These are phyloP conservation scores for Drosophila merina DNA, from an alignment of 2,888 invertebrate species.

Conservation along the genomic window DNA sequence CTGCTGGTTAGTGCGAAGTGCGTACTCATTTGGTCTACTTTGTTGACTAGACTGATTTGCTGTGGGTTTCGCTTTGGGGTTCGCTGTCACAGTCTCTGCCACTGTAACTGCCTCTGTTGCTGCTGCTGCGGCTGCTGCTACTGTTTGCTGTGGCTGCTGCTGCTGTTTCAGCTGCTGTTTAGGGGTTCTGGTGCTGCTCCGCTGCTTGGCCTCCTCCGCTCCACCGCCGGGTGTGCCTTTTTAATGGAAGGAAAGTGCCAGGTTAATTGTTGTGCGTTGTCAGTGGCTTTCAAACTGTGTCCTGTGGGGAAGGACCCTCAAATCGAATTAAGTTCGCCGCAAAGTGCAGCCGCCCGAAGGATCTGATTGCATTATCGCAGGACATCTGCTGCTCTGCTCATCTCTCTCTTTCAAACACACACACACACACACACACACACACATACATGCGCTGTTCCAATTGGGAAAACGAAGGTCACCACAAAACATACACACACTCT, in stretches of 20 bases:
- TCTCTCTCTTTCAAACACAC: background rate
- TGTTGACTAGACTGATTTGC: conserved; percentile 68
- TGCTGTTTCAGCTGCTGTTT: background rate
- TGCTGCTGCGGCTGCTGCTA: background rate
- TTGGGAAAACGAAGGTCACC: conserved; percentile 75
- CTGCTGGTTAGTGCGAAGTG: conserved; percentile 37
- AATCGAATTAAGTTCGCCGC: conserved; percentile 28
- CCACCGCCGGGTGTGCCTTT: conserved; percentile 3
- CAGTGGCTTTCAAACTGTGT: conserved; percentile 27
- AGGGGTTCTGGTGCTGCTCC: background rate
- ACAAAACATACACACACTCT: conserved; percentile 26
- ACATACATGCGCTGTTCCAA: conserved; percentile 27
- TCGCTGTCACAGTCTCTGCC: background rate
- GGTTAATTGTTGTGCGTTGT: background rate
- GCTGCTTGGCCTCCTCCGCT: conserved; percentile 2
- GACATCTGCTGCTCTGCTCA: conserved; percentile 13
- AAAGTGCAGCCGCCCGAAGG: background rate
- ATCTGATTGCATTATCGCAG: conserved; percentile 39
- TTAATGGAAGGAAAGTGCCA: background rate
- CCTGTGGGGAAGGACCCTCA: background rate
- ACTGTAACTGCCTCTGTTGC: background rate
- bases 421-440: background rate
- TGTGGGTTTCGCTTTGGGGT: background rate
- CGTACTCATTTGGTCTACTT: conserved; percentile 68
- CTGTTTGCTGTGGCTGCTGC: background rate